These are phyloP conservation scores for Drosophila ambigua DNA, from an alignment of 1,140 invertebrate genomes.

Conservation along the genomic window DNA sequence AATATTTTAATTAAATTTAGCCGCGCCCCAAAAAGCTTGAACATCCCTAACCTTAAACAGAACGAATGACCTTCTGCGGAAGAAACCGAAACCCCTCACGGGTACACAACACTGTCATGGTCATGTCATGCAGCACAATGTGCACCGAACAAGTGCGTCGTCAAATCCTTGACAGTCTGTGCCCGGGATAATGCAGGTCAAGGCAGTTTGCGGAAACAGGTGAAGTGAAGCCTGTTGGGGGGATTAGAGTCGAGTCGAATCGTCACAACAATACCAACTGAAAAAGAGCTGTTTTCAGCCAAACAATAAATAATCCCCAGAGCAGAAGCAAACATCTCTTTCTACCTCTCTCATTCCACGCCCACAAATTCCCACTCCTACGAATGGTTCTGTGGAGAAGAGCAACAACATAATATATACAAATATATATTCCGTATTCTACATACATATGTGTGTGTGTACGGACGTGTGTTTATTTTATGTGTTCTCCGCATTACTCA, in stretches of 20 bases:
- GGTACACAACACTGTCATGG: conserved; percentile 6
- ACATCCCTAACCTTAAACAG: conserved; percentile 57
- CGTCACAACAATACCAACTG: conserved; percentile 13
- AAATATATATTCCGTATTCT: conserved; percentile 1
- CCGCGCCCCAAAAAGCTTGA: conserved; percentile 53
- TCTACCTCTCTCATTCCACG: conserved; percentile 33
- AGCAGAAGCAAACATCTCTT: conserved; percentile 34
- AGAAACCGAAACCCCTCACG: no score
- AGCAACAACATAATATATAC: conserved; percentile 57
- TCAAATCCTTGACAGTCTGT: conserved; percentile 61
- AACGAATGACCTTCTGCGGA: conserved; percentile 22
- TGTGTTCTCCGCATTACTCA: conserved; percentile 58
- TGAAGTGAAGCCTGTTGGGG: conserved; percentile 15
- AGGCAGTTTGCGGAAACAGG: conserved; percentile 41
- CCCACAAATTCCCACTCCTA: conserved; percentile 39
- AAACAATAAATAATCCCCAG: conserved; percentile 28
- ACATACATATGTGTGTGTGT: neutral
- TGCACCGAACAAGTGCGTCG: conserved; percentile 35
- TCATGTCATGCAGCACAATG: conserved; percentile 30
- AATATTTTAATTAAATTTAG: conserved; percentile 69
- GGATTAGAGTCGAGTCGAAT: neutral
- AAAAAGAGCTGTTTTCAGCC: conserved; percentile 17
- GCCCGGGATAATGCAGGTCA: conserved; percentile 59
- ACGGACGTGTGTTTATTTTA: neutral
- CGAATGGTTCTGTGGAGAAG: conserved; percentile 55